Evolutionary conservation across 2,113 vertebrate species (phyloP), one percentile per base, ranked within the genome.

Genomic region (Trogon melanurus): DNA sequence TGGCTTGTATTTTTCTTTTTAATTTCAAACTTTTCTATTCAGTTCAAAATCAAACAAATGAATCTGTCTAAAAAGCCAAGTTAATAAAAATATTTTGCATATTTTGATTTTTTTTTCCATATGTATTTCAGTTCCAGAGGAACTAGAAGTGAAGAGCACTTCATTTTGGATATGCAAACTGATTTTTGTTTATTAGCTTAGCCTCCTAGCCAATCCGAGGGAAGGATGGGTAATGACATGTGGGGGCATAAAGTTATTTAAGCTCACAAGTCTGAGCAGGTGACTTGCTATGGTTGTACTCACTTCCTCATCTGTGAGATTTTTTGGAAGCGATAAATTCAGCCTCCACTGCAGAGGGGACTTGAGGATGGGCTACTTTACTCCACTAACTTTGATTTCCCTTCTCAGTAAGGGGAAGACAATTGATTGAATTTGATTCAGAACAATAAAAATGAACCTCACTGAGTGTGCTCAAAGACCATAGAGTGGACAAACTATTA

Each of bases 81-180:
- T 57, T n/a, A 74, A 60, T 32, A 51, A 61, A n/a, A 71, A 4
- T 3, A 3, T 30, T 60, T 44, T 66, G 1, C 12, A 5, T 27
- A 21, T 19, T 91, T 91, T 51, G 26, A 65, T 13, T 11, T 2
- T 56, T 32, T 7, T 34, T 88, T 76, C 45, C 9, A 25, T 23
- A 7, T 0, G 18, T 17, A 41, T 62, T 85, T 62, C 80, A 0
- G 0, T 76, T 86, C 45, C 19, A 51, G 16, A 5, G 5, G 1
- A 82, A 32, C 10, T 66, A 13, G 26, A 81, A 84, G 4, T 16
- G 32, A 82, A 17, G 9, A 79, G 13, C 67, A 82, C 38, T 7
- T 3, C 3, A 16, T 84, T 93, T 84, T 48, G 29, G 26, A 25
- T 6, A 5, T 72, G n/a, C 6, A 38, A 53, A 16, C 2, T 56